Conservation (phyloP, 2,113 vertebrate species). For the Choloepus hoffmanni region DNA sequence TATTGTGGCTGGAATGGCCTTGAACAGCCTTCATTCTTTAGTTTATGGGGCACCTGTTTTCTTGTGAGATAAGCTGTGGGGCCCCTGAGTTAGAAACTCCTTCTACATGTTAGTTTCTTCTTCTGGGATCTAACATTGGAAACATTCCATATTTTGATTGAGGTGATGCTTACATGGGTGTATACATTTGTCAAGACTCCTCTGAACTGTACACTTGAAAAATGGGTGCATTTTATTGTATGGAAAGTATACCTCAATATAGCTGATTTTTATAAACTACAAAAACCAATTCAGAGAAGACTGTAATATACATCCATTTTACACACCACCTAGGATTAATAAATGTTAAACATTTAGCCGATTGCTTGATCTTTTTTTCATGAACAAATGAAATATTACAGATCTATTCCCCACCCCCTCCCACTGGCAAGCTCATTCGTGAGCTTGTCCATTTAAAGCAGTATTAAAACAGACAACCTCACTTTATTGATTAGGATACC, state of each 20-base stretch:
- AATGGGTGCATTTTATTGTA: neutral
- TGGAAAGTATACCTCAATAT: neutral
- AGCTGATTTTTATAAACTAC: constrained; percentile 1
- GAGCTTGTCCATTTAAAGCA: neutral
- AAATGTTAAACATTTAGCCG: constrained; percentile 18
- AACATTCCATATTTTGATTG: neutral
- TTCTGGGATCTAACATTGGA: neutral
- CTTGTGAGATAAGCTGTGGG: too few relatives aligned
- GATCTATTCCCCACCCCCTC: neutral
- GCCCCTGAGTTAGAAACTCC: too few relatives aligned
- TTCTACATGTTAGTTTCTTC: too few relatives aligned
- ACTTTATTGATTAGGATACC: neutral
- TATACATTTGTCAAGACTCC: neutral
- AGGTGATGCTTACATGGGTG: neutral
- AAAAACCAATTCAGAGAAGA: neutral
- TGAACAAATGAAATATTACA: neutral
- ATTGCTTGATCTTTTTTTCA: neutral
- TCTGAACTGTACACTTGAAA: neutral
- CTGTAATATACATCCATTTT: neutral
- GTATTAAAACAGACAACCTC: neutral
- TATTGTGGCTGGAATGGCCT: too few relatives aligned
- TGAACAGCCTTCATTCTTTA: too few relatives aligned
- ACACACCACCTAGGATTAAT: neutral
- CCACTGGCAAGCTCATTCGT: neutral
- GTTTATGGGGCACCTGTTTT: too few relatives aligned